These are phyloP conservation scores for Caerostris darwini DNA, from an alignment of 1,140 invertebrate species.

Conservation along the genomic window DNA sequence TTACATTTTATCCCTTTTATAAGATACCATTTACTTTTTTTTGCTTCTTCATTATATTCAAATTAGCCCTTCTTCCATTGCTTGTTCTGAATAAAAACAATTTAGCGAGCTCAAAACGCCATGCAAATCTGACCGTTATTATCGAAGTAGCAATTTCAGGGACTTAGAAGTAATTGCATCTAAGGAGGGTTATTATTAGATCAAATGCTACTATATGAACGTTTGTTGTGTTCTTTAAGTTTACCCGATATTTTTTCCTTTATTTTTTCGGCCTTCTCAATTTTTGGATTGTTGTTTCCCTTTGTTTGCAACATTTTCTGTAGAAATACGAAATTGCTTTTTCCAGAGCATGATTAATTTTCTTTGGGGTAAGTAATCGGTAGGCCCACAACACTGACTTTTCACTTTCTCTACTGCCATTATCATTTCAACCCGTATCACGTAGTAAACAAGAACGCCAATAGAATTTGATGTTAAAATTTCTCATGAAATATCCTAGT, in stretches of 20 bases:
- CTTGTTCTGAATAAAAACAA: slow-evolving; percentile 15
- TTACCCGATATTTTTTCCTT: background rate
- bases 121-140: slow-evolving; percentile 42
- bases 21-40: slow-evolving; percentile 10
- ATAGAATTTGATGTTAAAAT: too few relatives aligned
- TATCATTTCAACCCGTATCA: background rate
- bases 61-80: slow-evolving; percentile 25
- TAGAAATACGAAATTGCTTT: background rate
- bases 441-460: background rate
- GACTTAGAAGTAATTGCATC: slow-evolving; percentile 35
- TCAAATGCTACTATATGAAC: slow-evolving; percentile 44
- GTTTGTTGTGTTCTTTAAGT: background rate
- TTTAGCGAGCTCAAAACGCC: slow-evolving; percentile 32
- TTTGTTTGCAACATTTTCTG: background rate
- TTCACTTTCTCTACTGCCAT: background rate
- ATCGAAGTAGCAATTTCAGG: slow-evolving; percentile 26
- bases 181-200: slow-evolving; percentile 36
- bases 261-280: background rate
- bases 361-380: background rate
- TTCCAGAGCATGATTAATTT: slow-evolving; percentile 26
- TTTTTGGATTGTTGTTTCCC: background rate
- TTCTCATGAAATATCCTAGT: too few relatives aligned
- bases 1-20: slow-evolving; percentile 35
- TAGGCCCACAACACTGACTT: background rate
- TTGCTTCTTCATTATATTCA: slow-evolving; percentile 34